Evolutionary conservation across 2,888 invertebrate genomes (phyloP).

Genomic region (Eilema sororculum): DNA sequence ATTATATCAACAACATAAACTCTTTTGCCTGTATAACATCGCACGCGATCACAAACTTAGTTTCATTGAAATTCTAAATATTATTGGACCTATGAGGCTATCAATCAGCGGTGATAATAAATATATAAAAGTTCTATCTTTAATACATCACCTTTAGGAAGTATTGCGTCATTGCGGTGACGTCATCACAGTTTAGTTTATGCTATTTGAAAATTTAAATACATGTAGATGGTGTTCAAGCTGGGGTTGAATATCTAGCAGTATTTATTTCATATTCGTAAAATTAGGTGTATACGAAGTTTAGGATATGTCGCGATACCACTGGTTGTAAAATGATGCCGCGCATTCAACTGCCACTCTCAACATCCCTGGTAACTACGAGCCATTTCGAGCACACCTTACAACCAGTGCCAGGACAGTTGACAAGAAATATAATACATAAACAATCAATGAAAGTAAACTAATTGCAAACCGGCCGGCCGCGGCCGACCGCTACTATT

Average conservation of each 20-base stretch:
- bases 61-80: slow-evolving; percentile 27
- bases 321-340: slow-evolving; percentile 34
- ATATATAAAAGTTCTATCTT: neutral
- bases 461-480: slow-evolving; percentile 35
- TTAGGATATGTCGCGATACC: slow-evolving; percentile 37
- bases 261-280: slow-evolving; percentile 36
- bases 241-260: slow-evolving; percentile 30
- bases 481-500: slow-evolving; percentile 40
- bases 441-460: slow-evolving; percentile 47
- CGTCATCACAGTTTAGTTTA: slow-evolving; percentile 29
- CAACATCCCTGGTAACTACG: slow-evolving; percentile 45
- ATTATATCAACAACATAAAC: neutral
- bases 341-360: slow-evolving; percentile 20
- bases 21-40: neutral
- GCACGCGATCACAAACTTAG: slow-evolving; percentile 9
- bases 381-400: slow-evolving; percentile 8
- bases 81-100: slow-evolving; percentile 10
- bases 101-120: slow-evolving; percentile 15
- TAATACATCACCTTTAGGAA: slow-evolving; percentile 17
- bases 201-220: slow-evolving; percentile 24
- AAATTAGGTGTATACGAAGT: slow-evolving; percentile 37
- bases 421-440: slow-evolving; percentile 46
- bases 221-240: slow-evolving; percentile 26
- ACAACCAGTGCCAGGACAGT: slow-evolving; percentile 38
- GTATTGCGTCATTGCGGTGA: slow-evolving; percentile 21